A percentile compares a stretch with the other conserved stretches of the same genome.
Conservation (phyloP, 2,797 vertebrate genomes). For the Paramormyrops hopkinsi region DNA sequence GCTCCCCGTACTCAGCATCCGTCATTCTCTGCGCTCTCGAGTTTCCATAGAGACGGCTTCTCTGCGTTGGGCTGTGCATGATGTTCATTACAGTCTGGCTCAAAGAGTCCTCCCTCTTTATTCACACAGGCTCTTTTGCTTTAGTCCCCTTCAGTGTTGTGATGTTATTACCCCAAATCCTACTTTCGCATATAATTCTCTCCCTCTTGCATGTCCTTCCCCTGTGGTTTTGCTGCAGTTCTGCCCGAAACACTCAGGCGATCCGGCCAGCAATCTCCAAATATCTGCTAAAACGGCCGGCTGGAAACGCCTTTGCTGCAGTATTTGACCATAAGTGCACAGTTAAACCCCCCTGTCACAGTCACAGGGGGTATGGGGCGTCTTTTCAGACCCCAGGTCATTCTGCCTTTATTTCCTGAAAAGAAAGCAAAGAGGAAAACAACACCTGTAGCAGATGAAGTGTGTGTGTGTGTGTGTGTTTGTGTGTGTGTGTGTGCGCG, state of each 20-base stretch:
- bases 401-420: not conserved
- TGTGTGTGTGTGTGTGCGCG: not conserved
- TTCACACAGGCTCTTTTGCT: not conserved
- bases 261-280: not conserved
- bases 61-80: slow-evolving; percentile 1
- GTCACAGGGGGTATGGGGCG: not conserved
- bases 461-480: not conserved
- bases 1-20: not conserved
- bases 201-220: not conserved
- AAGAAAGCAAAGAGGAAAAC: not conserved
- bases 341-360: not conserved
- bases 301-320: not conserved
- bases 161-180: not conserved
- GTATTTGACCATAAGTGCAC: not conserved
- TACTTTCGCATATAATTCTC: not conserved
- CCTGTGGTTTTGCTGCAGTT: not conserved
- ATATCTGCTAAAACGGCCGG: not conserved
- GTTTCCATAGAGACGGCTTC: slow-evolving; percentile 24
- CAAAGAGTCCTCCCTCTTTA: not conserved
- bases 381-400: not conserved
- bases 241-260: not conserved
- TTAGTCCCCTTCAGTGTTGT: not conserved
- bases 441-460: not conserved
- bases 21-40: not conserved
- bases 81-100: not conserved